Percentiles rank a stretch among this genome's conserved stretches.
phyloP scores from a whole-genome alignment of 2,797 vertebrate genomes.

The Enoplosus armatus region DNA sequence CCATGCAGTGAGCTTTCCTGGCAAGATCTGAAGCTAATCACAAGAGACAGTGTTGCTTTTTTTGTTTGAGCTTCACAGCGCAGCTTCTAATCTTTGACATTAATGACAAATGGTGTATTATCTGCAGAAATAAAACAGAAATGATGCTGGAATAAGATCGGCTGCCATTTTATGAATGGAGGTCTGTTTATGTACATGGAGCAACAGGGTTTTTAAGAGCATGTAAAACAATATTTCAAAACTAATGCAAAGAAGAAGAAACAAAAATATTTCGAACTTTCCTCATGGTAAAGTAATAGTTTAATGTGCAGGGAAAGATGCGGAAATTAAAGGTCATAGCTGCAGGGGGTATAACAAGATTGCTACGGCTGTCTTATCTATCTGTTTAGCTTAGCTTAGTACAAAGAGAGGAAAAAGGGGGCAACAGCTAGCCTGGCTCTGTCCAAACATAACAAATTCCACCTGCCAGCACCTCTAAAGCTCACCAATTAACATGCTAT shows the following conservation, averaged over 20 bases:
- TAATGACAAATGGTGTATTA: neutral
- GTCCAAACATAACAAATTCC: neutral
- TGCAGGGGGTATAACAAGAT: neutral
- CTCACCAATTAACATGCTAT: neutral
- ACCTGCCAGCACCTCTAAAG: neutral
- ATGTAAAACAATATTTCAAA: neutral
- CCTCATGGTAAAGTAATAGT: too few relatives aligned
- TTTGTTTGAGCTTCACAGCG: neutral
- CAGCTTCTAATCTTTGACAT: neutral
- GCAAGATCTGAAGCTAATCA: conserved; percentile 10
- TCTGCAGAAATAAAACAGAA: neutral
- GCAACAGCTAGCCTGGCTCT: neutral
- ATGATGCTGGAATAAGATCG: neutral
- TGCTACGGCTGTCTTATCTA: neutral
- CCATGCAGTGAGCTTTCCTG: conserved; percentile 6
- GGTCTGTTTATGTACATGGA: neutral
- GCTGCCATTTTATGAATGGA: neutral
- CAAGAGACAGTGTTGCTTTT: neutral
- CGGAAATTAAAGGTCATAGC: neutral
- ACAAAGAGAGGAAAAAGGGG: neutral
- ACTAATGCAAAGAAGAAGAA: neutral
- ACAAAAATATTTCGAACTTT: neutral
- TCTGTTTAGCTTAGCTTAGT: neutral
- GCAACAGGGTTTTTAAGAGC: neutral
- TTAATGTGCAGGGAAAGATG: neutral